phyloP scores from a whole-genome alignment of 2,797 vertebrate species.

The Pteropus rufus region DNA sequence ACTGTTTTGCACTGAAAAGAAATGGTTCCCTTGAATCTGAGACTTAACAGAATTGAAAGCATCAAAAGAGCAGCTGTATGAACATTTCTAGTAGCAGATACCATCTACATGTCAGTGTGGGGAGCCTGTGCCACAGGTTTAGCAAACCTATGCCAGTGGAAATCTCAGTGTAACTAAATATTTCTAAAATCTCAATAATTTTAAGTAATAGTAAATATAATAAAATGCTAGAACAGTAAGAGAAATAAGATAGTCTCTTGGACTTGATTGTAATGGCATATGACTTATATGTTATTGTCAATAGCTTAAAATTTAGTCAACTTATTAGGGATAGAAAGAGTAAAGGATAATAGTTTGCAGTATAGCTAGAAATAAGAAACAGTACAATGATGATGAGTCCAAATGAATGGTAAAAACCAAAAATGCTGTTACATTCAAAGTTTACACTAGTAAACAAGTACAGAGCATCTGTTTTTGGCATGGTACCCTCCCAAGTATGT shows the following conservation, averaged over 20 bases:
- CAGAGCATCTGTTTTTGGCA: not conserved
- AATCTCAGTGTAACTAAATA: not conserved
- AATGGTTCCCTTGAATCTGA: not conserved
- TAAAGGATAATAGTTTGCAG: not conserved
- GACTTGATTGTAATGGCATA: not conserved
- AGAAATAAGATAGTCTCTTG: not conserved
- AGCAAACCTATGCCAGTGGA: not conserved
- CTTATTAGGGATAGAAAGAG: not conserved
- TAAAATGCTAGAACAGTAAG: not conserved
- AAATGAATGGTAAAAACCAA: not conserved
- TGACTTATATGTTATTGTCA: not conserved
- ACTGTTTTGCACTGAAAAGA: not conserved
- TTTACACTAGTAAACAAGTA: not conserved
- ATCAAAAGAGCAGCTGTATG: not conserved
- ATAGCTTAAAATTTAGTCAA: not conserved
- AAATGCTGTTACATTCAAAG: not conserved
- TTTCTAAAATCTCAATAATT: not conserved
- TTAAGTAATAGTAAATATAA: not conserved
- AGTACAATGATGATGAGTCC: not conserved
- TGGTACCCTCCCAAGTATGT: not conserved
- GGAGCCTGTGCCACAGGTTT: not conserved
- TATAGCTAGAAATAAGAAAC: not conserved
- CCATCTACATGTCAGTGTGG: not conserved
- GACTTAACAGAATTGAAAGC: not conserved
- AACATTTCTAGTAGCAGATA: not conserved